Conservation (phyloP, 2,113 vertebrate genomes). For the Trachemys scripta region DNA sequence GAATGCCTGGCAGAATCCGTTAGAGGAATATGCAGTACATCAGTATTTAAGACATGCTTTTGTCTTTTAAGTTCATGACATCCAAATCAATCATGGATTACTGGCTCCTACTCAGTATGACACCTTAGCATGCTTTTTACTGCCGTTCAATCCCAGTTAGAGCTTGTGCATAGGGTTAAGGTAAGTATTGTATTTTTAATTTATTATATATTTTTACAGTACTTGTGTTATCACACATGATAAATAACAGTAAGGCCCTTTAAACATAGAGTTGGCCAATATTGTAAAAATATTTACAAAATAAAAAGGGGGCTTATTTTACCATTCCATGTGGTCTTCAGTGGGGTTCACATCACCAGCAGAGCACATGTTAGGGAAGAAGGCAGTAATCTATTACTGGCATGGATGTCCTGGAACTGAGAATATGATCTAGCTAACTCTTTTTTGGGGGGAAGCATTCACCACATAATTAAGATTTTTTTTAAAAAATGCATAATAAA, state of each 20-base stretch:
- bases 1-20: neutral
- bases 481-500: neutral
- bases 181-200: neutral
- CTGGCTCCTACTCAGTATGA: neutral
- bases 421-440: neutral
- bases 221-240: neutral
- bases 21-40: neutral
- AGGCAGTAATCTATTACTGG: neutral
- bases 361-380: neutral
- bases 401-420: accelerated
- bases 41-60: neutral
- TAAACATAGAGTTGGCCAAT: neutral
- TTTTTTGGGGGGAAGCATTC: neutral
- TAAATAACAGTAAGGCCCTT: neutral
- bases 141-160: neutral
- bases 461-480: neutral
- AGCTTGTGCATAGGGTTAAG: accelerated
- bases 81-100: neutral
- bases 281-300: neutral
- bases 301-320: accelerated
- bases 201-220: neutral
- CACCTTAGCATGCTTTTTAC: accelerated
- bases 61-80: neutral
- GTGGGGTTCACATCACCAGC: neutral
- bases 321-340: neutral